Evolutionary conservation across 2,113 vertebrate genomes (phyloP), one percentile per base, ranked within the genome.

Genomic region (Halcyon malimbica): DNA sequence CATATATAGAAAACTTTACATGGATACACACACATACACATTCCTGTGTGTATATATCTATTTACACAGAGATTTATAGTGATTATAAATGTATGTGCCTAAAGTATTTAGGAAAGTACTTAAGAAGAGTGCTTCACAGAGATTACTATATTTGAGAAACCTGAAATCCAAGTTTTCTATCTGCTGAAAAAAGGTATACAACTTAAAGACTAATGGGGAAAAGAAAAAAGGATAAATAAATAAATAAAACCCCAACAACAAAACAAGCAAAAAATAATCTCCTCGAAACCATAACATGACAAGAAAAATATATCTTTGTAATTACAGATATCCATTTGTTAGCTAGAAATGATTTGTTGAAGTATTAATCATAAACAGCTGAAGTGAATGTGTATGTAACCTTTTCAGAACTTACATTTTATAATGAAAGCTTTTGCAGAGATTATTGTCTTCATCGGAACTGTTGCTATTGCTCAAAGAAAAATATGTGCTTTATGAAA

Each of bases 191-290:
- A 89, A 12, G 1, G 1, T 4, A 18, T 4, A 4, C 1, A 63
- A 48, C 35, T 35, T 9, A 39, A 5, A 29, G 4, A 73, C 12
- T 59, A 67, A 39, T 14, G 12, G 8, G 17, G 16, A 28, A 1
- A 8, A 1, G 1, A 6, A 1, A 7, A 13, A 2, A 3, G 2
- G 15, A 2, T 0, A 2, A 21, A 17, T 16, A 39, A 37, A 16
- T 24, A 63, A 18, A 13, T 25, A 29, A 50, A 15, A 7, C 1
- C 5, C 42, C 33, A 33, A 19, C 5, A 41, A 15, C 21, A 44
- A 76, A 73, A 11, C 11, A 77, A 42, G 25, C 4, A 79, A 70
- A 65, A 60, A 56, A 57, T 16, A 59, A 35, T 67, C 5, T 11
- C 7, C 10, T 33, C 6, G 48, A 74, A 29, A 35, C 1, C 2